Base-by-base conservation (phyloP, 2,797 vertebrate species). In the Clamator glandarius region DNA sequence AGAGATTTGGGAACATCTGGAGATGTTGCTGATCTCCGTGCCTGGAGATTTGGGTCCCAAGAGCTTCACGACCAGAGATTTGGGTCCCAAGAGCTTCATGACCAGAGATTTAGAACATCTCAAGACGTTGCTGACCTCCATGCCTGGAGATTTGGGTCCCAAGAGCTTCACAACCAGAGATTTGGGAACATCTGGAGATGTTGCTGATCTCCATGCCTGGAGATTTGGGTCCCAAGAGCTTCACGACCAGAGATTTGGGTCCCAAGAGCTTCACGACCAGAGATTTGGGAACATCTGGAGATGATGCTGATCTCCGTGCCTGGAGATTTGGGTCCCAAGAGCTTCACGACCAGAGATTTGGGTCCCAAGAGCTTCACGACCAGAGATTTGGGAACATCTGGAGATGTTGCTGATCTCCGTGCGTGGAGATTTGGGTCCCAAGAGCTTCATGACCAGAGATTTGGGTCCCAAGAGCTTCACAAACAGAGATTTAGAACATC, bases 181-280 rank as follows among this genome's bases (percentile, higher is more conserved):
- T 52, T 5, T 41, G 51, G 51, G n/a, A 31, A 78, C 74, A 52
- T 41, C 35, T 15, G 8, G 18, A 25, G 59, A 52, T 58, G 28
- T n/a, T 9, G 9, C 2, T 23, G 42, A 50, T 44, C 54, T 18
- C 28, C 18, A 4, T 4, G 3, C 3, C 8, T 7, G 7, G 26
- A 75, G 42, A 66, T 50, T 2, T 66, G n/a, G 18, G 52, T 18
- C 8, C 28, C 16, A 18, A 29, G 39, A n/a, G 44, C 64, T 17
- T 28, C 23, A 4, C 4, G 3, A 4, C 8, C 8, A 25, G 48
- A 50, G 48, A 24, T 57, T 3, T 55, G 59, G 39, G 79, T n/a
- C n/a, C n/a, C n/a, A n/a, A n/a, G 17, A 41, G 44, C 64, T 17
- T 28, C 23, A 4, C 4, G 3, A 4, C 8, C 8, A 25, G 48